A percentile compares a stretch with the other conserved stretches of the same genome.
These are phyloP conservation scores for Noctuana brunneofusca DNA, from an alignment of 2,888 invertebrate genomes.

Conservation along the genomic window DNA sequence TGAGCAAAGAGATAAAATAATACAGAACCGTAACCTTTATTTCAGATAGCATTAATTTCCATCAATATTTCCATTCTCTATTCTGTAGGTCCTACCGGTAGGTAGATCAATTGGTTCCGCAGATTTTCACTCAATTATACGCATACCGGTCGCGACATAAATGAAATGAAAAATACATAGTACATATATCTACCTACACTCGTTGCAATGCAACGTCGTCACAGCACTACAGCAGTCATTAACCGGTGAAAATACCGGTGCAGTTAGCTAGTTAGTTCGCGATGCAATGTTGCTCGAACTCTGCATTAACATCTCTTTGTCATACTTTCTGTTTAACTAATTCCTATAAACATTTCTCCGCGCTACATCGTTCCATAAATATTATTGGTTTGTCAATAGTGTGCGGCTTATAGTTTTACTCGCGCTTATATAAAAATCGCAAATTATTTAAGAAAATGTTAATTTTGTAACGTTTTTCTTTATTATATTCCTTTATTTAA, in stretches of 20 bases:
- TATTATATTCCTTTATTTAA: too few species aligned
- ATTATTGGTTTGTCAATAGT: background rate
- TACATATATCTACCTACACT: background rate
- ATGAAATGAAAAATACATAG: background rate
- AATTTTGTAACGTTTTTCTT: too few species aligned
- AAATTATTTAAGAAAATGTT: too few species aligned
- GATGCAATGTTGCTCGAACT: conserved; percentile 3
- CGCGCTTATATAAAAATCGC: too few species aligned
- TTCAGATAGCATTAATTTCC: too few species aligned
- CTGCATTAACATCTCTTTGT: conserved; percentile 1
- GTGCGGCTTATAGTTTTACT: background rate
- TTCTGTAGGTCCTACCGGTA: too few species aligned
- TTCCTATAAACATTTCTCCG: conserved; percentile 2
- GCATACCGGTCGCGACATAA: background rate
- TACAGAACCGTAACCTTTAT: too few species aligned
- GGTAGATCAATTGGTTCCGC: too few species aligned
- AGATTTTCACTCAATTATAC: background rate
- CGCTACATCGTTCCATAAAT: background rate
- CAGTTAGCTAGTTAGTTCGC: conserved; percentile 1
- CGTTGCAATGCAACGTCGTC: background rate
- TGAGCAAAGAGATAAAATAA: too few species aligned
- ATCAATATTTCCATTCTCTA: too few species aligned
- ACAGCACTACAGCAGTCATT: conserved; percentile 7
- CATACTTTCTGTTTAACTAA: conserved; percentile 15
- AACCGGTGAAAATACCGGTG: conserved; percentile 14